Conservation (phyloP, 2,113 vertebrate species). For the Haemorhous mexicanus region DNA sequence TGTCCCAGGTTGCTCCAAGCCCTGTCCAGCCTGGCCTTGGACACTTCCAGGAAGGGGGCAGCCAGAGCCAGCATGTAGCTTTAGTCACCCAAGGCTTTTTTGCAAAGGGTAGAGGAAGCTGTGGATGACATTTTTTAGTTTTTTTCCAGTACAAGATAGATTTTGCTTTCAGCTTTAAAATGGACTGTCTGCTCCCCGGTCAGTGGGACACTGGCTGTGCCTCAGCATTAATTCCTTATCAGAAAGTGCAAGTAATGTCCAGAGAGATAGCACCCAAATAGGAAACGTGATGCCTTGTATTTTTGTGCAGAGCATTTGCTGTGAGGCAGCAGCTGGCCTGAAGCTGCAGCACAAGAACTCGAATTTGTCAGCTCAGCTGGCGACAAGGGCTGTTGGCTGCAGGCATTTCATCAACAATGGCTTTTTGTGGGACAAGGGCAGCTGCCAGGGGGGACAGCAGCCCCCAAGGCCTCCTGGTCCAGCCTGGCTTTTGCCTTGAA, state of each 20-base stretch:
- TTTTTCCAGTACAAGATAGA: neutral
- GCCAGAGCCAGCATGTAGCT: neutral
- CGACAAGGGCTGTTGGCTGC: neutral
- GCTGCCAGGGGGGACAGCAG: constrained; percentile 47
- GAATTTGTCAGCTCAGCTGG: constrained; percentile 34
- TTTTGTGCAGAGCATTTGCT: constrained; percentile 56
- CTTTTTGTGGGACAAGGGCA: neutral
- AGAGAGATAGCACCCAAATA: neutral
- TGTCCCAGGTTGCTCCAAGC: neutral
- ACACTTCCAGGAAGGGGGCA: neutral
- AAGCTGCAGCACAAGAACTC: neutral
- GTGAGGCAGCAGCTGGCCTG: constrained; percentile 44
- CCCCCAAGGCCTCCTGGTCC: neutral
- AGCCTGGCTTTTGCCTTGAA: neutral
- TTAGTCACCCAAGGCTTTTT: neutral
- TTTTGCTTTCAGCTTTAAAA: neutral
- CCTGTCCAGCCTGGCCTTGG: neutral
- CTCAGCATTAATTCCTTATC: neutral
- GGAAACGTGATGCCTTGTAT: constrained; percentile 14
- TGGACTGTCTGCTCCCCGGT: neutral
- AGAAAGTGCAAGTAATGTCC: neutral
- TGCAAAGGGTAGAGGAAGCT: neutral
- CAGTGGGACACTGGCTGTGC: neutral
- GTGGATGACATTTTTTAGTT: accelerated
- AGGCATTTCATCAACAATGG: neutral